Percentiles rank a stretch among this genome's conserved stretches.
phyloP scores from a whole-genome alignment of 1,140 invertebrate genomes.

The Palaemon carinicauda region DNA sequence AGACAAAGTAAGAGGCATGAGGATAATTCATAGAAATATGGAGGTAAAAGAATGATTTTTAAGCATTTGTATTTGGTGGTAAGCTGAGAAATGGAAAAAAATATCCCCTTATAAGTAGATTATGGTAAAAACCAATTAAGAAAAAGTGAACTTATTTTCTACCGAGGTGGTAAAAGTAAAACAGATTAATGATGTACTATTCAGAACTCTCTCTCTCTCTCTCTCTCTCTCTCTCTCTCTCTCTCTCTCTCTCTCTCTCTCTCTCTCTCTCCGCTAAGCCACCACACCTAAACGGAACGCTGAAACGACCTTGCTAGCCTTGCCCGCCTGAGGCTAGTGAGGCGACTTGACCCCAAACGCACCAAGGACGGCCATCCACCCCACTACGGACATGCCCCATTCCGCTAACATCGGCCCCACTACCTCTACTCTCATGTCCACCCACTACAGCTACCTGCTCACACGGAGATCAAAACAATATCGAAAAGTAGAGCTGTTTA shows the following conservation, averaged over 20 bases:
- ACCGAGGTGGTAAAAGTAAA: no score
- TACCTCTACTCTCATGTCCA: background rate
- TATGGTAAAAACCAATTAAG: no score
- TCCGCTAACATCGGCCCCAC: background rate
- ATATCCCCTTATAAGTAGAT: no score
- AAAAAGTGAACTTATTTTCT: no score
- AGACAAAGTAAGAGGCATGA: no score
- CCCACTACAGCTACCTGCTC: background rate
- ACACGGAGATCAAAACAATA: no score
- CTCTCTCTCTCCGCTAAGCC: background rate
- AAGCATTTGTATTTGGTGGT: no score
- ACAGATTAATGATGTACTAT: background rate
- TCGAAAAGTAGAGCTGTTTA: no score
- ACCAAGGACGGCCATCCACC: constrained; percentile 34
- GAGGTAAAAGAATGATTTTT: no score
- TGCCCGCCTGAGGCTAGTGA: constrained; percentile 1
- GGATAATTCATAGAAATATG: no score
- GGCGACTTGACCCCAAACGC: constrained; percentile 10
- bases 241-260: background rate
- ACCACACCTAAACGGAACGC: no score
- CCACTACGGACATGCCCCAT: background rate
- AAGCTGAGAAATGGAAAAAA: no score
- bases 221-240: background rate
- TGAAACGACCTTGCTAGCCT: constrained; percentile 19
- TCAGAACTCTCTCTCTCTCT: background rate